Base-by-base conservation (phyloP, 2,113 vertebrate species). In the Bambusicola thoracicus region DNA sequence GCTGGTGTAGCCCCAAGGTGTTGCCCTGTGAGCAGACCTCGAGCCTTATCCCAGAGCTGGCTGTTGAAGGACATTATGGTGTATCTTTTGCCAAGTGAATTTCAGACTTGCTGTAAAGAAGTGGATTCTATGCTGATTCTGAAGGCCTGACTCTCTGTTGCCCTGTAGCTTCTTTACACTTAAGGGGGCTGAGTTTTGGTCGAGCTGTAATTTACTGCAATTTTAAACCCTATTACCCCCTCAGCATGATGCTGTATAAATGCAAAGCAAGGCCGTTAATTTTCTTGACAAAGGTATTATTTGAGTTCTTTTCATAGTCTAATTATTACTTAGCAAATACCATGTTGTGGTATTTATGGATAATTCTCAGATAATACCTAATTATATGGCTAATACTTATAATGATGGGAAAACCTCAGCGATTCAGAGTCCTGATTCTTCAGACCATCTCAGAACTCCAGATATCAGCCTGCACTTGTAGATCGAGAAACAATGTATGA, bases 281-380 rank as follows among this genome's bases (percentile, higher is more conserved):
- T 94, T 95, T 78, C 63, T 20, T 92, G 89, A 91, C 81, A 93
- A 95, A 93, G 79, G 84, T 96, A 92, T 91, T 95, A 84, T 96
- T 91, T 83, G 59, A 93, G 41, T 40, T 96, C 79, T 56, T 93
- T 96, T 94, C 93, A 92, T 1, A 78, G 85, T 36, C 82, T 96
- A 96, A 96, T 96, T 94, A 91, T 92, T 83, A 70, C 88, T 94
- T 94, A 85, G 94, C 41, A 93, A 96, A 95, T 92, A 91, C 38
- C 84, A 59, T 87, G 86, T 95, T 96, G 91, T 87, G 81, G 78
- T 76, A 94, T 93, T 95, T 93, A 77, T 80, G 91, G 87, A 89
- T 95, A 93, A 95, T 92, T 89, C 92, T 93, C 72, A 94, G 91
- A 92, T 93, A 95, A 96, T 92, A 81, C 72, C 72, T 93, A 94